These are phyloP conservation scores for Drosophila koepferae DNA, from an alignment of 2,888 invertebrate genomes.

Conservation along the genomic window DNA sequence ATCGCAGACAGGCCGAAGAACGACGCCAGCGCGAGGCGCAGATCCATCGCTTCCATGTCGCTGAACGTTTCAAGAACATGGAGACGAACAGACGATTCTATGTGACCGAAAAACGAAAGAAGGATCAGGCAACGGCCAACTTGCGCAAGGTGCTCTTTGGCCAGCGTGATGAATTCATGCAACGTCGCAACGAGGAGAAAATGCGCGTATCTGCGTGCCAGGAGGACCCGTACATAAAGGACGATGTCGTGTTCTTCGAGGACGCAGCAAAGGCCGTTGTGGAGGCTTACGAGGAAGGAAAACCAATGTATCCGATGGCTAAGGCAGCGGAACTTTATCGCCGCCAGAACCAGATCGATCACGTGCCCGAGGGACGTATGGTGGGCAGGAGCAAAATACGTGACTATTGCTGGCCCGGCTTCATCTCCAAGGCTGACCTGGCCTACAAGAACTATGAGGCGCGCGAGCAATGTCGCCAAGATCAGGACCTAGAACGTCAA, in stretches of 20 bases:
- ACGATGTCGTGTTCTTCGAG: slow-evolving; percentile 81
- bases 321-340: slow-evolving; percentile 78
- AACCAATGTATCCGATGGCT: slow-evolving; percentile 80
- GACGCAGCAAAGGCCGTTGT: slow-evolving; percentile 78
- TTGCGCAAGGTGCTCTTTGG: slow-evolving; percentile 23
- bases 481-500: slow-evolving; percentile 36
- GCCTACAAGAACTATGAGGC: slow-evolving; percentile 60
- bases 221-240: slow-evolving; percentile 55
- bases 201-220: slow-evolving; percentile 44
- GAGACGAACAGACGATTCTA: slow-evolving; percentile 51
- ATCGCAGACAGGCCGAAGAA: slow-evolving; percentile 27
- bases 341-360: slow-evolving; percentile 57
- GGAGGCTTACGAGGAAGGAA: slow-evolving; percentile 74
- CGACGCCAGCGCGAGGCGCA: slow-evolving; percentile 10
- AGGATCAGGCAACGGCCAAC: slow-evolving; percentile 24
- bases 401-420: slow-evolving; percentile 69
- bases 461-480: slow-evolving; percentile 50
- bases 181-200: slow-evolving; percentile 27
- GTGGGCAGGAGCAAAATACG: slow-evolving; percentile 45
- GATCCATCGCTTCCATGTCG: slow-evolving; percentile 53
- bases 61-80: slow-evolving; percentile 49
- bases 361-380: slow-evolving; percentile 30
- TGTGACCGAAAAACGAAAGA: background rate
- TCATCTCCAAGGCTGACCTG: slow-evolving; percentile 54
- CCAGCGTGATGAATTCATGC: slow-evolving; percentile 49